Evolutionary conservation across 1,140 invertebrate genomes (phyloP).

Genomic region (Nasonia vitripennis): DNA sequence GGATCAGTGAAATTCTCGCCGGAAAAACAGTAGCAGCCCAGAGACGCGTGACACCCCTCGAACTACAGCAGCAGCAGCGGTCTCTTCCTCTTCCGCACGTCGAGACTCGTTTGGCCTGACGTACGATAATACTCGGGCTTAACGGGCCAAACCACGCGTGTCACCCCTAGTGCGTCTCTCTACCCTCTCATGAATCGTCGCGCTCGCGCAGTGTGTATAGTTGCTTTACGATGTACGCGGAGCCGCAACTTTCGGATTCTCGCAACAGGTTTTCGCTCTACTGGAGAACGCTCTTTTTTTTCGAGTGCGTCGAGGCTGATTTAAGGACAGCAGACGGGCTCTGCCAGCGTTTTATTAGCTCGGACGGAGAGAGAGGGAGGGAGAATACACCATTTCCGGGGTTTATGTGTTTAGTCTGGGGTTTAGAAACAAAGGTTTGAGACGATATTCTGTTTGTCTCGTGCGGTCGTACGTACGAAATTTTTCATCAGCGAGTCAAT

Average conservation of each 20-base stretch:
- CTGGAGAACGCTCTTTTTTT: neutral
- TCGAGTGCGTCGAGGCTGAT: neutral
- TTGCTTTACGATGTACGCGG: slow-evolving; percentile 7
- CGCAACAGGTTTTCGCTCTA: slow-evolving; percentile 4
- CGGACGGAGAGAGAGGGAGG: neutral
- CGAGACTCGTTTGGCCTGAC: slow-evolving; percentile 66
- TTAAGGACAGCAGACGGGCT: neutral
- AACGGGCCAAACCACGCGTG: slow-evolving; percentile 65
- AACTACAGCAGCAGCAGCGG: neutral
- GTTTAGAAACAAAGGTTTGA: neutral
- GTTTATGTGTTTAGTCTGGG: neutral
- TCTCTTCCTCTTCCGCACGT: neutral
- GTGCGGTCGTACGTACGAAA: too few relatives aligned
- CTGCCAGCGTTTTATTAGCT: neutral
- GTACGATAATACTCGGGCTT: slow-evolving; percentile 68
- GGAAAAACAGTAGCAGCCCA: neutral
- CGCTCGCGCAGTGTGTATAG: neutral
- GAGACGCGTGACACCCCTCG: neutral
- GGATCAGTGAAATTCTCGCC: neutral
- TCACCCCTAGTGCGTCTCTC: slow-evolving; percentile 55
- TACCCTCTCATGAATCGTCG: neutral
- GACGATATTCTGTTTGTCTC: neutral
- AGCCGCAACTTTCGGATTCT: slow-evolving; percentile 1
- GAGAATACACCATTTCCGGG: neutral
- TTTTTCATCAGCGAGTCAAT: too few relatives aligned